Percentiles rank a stretch among this genome's conserved stretches.
These are phyloP conservation scores for Amyelois transitella DNA, from an alignment of 1,140 invertebrate genomes.

Conservation along the genomic window DNA sequence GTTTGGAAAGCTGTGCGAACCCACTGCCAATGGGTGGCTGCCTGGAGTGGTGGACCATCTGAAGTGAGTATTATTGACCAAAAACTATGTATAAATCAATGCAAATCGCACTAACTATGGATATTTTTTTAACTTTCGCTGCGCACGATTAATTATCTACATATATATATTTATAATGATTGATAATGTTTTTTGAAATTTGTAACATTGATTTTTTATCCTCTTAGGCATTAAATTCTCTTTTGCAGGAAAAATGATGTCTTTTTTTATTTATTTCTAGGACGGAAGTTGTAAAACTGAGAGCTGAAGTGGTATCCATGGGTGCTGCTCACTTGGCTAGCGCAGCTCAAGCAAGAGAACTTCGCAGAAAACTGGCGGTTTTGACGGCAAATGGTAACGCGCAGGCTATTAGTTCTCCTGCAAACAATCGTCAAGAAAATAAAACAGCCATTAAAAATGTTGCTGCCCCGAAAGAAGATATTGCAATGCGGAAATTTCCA, in stretches of 20 bases:
- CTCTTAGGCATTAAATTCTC: no score
- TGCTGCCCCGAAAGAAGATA: slow-evolving; percentile 16
- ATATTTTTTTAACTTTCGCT: no score
- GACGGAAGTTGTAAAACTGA: slow-evolving; percentile 42
- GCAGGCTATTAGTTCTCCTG: slow-evolving; percentile 12
- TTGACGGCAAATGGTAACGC: slow-evolving; percentile 18
- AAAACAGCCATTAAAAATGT: no score
- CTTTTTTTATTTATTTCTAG: slow-evolving; percentile 20
- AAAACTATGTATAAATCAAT: neutral
- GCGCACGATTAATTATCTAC: no score
- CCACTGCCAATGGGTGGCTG: slow-evolving; percentile 36
- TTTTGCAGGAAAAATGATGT: no score
- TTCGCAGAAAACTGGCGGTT: slow-evolving; percentile 44
- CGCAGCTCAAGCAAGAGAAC: slow-evolving; percentile 44
- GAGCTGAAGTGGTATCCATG: slow-evolving; percentile 40
- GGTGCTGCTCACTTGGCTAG: slow-evolving; percentile 47
- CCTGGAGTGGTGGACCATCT: slow-evolving; percentile 49
- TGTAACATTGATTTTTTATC: no score
- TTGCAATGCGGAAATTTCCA: slow-evolving; percentile 17
- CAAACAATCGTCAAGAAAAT: neutral
- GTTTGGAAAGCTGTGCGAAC: slow-evolving; percentile 39
- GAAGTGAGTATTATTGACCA: slow-evolving; percentile 27
- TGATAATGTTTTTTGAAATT: no score
- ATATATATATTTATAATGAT: no score
- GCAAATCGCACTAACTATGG: no score